Percentiles rank a stretch among this genome's conserved stretches.
Conservation (phyloP, 2,797 vertebrate species). For the Lacerta bilineata region DNA sequence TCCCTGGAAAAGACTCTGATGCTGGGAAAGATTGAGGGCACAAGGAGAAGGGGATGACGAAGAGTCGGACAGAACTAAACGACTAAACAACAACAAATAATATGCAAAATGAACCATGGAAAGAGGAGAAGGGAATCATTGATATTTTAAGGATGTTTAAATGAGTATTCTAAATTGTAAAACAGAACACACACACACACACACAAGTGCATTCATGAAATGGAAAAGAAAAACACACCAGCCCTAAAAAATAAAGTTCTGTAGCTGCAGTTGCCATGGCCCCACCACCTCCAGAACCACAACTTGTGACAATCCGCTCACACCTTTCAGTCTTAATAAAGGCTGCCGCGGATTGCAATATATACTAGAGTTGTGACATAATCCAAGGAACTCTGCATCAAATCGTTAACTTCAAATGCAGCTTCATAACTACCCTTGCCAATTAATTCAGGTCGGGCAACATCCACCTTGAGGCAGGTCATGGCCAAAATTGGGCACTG, state of each 20-base stretch:
- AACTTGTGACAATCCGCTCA: slow-evolving; percentile 20
- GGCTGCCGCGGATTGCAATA: background rate
- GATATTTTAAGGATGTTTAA: no score
- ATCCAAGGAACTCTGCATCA: slow-evolving; percentile 10
- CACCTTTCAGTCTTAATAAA: slow-evolving; percentile 43
- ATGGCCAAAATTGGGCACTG: background rate
- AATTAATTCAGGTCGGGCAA: slow-evolving; percentile 32
- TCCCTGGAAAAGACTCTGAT: no score
- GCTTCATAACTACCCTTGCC: background rate
- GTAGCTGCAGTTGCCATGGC: slow-evolving; percentile 26
- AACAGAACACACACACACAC: no score
- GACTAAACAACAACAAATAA: no score
- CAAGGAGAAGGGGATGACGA: no score
- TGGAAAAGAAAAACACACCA: background rate
- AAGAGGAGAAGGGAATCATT: no score
- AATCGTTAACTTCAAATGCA: slow-evolving; percentile 29
- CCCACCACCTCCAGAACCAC: slow-evolving; percentile 17
- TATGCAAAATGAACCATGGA: no score
- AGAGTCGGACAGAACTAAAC: no score
- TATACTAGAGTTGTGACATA: slow-evolving; percentile 16
- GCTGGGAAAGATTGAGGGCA: no score
- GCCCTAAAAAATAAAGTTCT: background rate
- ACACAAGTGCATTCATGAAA: no score
- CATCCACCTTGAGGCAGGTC: slow-evolving; percentile 3
- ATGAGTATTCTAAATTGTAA: no score